These are phyloP conservation scores for Crenichthys baileyi DNA, from an alignment of 2,797 vertebrate species.

Conservation along the genomic window DNA sequence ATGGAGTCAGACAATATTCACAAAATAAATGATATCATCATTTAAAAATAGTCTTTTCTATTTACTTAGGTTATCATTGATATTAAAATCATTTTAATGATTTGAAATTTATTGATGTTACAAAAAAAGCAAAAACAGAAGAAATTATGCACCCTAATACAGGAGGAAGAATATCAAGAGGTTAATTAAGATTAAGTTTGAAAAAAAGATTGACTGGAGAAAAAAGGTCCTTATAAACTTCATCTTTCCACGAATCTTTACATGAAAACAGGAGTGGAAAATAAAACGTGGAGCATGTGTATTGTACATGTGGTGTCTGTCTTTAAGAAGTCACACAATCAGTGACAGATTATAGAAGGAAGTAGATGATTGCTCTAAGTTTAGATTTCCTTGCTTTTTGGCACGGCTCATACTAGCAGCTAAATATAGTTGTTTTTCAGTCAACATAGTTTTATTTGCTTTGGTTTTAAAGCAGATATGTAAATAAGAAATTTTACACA, in stretches of 20 bases:
- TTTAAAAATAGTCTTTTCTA: background rate
- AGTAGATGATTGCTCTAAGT: conserved; percentile 53
- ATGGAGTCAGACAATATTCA: no score
- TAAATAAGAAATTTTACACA: background rate
- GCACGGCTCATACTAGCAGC: background rate
- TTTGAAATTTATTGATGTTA: background rate
- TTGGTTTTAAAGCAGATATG: background rate
- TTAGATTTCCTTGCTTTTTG: conserved; percentile 7
- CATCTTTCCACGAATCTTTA: background rate
- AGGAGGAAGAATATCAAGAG: background rate
- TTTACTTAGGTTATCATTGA: background rate
- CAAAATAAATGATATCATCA: no score
- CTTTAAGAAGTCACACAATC: conserved; percentile 34
- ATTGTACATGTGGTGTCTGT: conserved; percentile 14
- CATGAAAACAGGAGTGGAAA: background rate
- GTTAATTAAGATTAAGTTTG: background rate
- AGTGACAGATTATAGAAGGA: conserved; percentile 57
- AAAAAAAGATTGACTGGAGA: background rate
- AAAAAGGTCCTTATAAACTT: background rate
- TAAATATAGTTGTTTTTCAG: background rate
- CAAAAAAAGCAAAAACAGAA: background rate
- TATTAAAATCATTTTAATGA: background rate
- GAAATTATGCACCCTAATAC: background rate
- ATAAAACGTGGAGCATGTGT: background rate
- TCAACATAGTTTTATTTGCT: background rate